phyloP scores from a whole-genome alignment of 1,140 invertebrate species.

The Cherax destructor region DNA sequence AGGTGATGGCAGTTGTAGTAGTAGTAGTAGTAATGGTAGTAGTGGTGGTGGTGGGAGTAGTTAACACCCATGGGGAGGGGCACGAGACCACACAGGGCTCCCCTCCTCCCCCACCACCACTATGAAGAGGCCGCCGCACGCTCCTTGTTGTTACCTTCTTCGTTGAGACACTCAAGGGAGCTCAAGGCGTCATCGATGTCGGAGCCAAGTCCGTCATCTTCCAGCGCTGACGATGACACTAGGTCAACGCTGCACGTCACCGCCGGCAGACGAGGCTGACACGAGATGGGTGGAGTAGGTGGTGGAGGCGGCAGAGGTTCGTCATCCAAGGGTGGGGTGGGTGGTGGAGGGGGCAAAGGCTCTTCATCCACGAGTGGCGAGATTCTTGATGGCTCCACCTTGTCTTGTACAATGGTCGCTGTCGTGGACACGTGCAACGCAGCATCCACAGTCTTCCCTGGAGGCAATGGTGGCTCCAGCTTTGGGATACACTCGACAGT shows the following conservation, averaged over 20 bases:
- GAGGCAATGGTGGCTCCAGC: not conserved
- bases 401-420: not conserved
- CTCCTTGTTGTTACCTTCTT: constrained; percentile 47
- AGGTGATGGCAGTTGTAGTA: not conserved
- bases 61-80: not conserved
- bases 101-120: not conserved
- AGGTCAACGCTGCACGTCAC: not conserved
- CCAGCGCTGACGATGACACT: constrained; percentile 8
- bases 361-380: constrained; percentile 4
- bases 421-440: not conserved
- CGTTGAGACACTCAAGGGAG: constrained; percentile 46
- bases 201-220: constrained; percentile 42
- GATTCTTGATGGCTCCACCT: not conserved
- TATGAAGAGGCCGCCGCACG: constrained; percentile 47
- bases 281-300: not conserved
- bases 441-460: not conserved
- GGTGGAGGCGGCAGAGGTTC: not conserved
- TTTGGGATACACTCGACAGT: constrained; percentile 46
- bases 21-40: constrained; percentile 7
- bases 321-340: constrained; percentile 26
- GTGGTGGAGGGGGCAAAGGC: constrained; percentile 22
- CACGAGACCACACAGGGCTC: not conserved
- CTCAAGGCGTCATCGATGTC: constrained; percentile 47
- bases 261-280: not conserved
- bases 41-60: constrained; percentile 10